phyloP scores from a whole-genome alignment of 1,140 invertebrate genomes.

The Drosophila bocki region DNA sequence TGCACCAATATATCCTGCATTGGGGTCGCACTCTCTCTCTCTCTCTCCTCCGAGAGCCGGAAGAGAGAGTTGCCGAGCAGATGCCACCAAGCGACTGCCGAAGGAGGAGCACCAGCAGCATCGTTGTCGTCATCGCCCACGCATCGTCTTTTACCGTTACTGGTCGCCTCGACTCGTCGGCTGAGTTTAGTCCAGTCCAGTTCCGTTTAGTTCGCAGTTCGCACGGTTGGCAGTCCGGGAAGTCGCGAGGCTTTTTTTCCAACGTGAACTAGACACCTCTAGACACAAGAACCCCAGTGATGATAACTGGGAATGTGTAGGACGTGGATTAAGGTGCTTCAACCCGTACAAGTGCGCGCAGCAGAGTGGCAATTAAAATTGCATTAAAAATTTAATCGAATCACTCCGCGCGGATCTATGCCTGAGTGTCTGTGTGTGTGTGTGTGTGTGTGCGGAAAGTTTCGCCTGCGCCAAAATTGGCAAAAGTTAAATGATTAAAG shows the following conservation, averaged over 20 bases:
- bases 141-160: slow-evolving; percentile 26
- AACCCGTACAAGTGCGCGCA: slow-evolving; percentile 60
- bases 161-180: slow-evolving; percentile 9
- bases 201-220: slow-evolving; percentile 33
- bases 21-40: slow-evolving; percentile 34
- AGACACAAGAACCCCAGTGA: slow-evolving; percentile 13
- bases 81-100: slow-evolving; percentile 60
- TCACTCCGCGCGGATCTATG: slow-evolving; percentile 14
- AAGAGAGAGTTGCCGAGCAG: slow-evolving; percentile 35
- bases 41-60: slow-evolving; percentile 5
- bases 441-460: slow-evolving; percentile 41
- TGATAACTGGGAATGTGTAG: slow-evolving; percentile 28
- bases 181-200: slow-evolving; percentile 18
- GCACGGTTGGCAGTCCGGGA: slow-evolving; percentile 17
- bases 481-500: slow-evolving; percentile 53
- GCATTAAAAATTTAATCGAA: slow-evolving; percentile 61
- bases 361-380: slow-evolving; percentile 53
- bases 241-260: slow-evolving; percentile 13
- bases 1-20: slow-evolving; percentile 37
- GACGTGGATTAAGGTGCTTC: slow-evolving; percentile 53
- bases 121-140: slow-evolving; percentile 44
- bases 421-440: slow-evolving; percentile 7
- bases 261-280: slow-evolving; percentile 20
- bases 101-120: slow-evolving; percentile 51
- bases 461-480: slow-evolving; percentile 42